Conservation (phyloP, 2,797 vertebrate genomes). For the Tapirus indicus region DNA sequence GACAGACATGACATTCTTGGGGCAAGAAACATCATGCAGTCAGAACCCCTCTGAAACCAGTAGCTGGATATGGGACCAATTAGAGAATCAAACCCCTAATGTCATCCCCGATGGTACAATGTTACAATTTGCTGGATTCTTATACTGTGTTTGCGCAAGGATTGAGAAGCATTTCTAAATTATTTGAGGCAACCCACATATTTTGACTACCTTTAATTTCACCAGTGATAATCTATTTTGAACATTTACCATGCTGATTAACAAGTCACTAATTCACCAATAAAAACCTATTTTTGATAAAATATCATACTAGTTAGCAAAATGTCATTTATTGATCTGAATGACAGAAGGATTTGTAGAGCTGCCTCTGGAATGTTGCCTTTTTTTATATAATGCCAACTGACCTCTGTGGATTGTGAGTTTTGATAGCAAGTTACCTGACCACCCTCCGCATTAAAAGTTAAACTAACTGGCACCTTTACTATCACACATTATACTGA, state of each 20-base stretch:
- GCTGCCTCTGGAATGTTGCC: not conserved
- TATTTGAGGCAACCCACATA: not conserved
- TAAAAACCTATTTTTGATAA: not conserved
- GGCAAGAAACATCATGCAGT: not conserved
- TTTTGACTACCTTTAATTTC: slow-evolving; percentile 14
- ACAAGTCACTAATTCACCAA: not conserved
- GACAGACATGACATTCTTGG: not conserved
- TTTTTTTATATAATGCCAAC: not conserved
- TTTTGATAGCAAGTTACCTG: not conserved
- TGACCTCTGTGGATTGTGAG: not conserved
- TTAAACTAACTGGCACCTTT: not conserved
- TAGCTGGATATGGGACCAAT: not conserved
- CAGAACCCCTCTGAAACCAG: not conserved
- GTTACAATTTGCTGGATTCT: not conserved
- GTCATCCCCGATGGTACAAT: not conserved
- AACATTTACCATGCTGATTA: not conserved
- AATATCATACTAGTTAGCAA: not conserved
- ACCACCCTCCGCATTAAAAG: not conserved
- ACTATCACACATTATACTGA: not conserved
- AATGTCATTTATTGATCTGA: not conserved
- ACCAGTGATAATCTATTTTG: not conserved
- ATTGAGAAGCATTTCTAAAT: not conserved
- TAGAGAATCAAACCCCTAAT: not conserved
- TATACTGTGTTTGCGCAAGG: not conserved
- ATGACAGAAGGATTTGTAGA: not conserved